A percentile compares a stretch with the other conserved stretches of the same genome.
Evolutionary conservation across 2,888 invertebrate genomes (phyloP).

Genomic region (Neoitamus cyanurus): DNA sequence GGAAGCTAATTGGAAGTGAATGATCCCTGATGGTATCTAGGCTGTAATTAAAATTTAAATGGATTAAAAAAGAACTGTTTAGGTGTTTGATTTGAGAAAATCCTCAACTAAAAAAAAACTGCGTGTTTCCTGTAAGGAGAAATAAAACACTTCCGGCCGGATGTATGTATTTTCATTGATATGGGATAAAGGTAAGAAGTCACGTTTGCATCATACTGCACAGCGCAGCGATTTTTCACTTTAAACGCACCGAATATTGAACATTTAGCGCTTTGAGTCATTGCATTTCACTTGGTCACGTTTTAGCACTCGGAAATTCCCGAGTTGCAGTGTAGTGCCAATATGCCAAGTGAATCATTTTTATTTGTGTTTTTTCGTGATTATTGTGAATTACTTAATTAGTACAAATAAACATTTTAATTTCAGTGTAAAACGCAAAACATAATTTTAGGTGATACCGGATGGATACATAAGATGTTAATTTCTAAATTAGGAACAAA

Average conservation of each 20-base stretch:
- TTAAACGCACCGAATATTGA: not conserved
- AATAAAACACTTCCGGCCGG: not conserved
- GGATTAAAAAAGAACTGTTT: not conserved
- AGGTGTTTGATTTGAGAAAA: not conserved
- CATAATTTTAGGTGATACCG: too few relatives aligned
- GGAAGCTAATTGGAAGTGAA: too few relatives aligned
- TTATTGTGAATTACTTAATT: not conserved
- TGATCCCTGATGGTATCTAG: not conserved
- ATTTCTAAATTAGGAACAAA: too few relatives aligned
- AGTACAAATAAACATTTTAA: not conserved
- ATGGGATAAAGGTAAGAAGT: not conserved
- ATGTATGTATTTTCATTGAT: not conserved
- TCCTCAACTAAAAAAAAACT: not conserved
- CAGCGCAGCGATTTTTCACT: not conserved
- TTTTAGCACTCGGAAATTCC: not conserved
- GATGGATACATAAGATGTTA: too few relatives aligned
- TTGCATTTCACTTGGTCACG: not conserved
- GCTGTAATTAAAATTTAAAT: not conserved
- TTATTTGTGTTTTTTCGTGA: not conserved
- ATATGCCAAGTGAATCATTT: not conserved
- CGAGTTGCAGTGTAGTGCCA: not conserved
- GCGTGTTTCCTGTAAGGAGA: not conserved
- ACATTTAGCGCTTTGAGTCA: not conserved
- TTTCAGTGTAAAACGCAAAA: not conserved
- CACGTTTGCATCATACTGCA: not conserved